Evolutionary conservation across 2,888 invertebrate genomes (phyloP).

Genomic region (Andrena fulva): DNA sequence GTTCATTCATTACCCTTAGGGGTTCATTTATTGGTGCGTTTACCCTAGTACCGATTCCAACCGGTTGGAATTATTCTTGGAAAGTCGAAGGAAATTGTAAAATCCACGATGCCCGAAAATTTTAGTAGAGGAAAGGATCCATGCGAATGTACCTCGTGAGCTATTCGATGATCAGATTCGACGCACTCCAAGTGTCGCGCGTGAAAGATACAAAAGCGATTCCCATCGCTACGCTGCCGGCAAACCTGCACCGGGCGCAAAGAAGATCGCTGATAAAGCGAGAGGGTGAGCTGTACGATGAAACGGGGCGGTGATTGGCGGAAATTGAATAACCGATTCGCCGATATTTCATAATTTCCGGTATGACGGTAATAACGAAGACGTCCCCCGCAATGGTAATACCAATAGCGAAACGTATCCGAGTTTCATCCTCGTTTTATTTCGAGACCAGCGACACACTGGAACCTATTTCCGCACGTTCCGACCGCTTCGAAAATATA

Average conservation of each 20-base stretch:
- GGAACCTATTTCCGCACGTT: background rate
- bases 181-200: background rate
- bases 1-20: no score
- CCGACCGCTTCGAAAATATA: background rate
- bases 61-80: no score
- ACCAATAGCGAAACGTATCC: constrained; percentile 38
- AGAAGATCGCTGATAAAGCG: constrained; percentile 14
- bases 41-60: no score
- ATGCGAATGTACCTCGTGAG: background rate
- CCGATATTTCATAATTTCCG: constrained; percentile 80
- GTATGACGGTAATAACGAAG: constrained; percentile 41
- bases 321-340: constrained; percentile 79
- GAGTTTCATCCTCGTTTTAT: constrained; percentile 26
- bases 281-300: constrained; percentile 38
- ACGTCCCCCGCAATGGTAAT: constrained; percentile 33
- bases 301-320: constrained; percentile 68
- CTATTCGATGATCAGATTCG: background rate
- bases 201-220: background rate
- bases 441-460: background rate
- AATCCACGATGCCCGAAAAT: no score
- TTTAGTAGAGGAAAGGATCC: background rate
- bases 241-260: background rate
- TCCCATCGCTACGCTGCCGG: background rate
- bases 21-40: no score
- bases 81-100: no score